Base-by-base conservation (phyloP, 2,113 vertebrate species). In the Chaenocephalus aceratus region DNA sequence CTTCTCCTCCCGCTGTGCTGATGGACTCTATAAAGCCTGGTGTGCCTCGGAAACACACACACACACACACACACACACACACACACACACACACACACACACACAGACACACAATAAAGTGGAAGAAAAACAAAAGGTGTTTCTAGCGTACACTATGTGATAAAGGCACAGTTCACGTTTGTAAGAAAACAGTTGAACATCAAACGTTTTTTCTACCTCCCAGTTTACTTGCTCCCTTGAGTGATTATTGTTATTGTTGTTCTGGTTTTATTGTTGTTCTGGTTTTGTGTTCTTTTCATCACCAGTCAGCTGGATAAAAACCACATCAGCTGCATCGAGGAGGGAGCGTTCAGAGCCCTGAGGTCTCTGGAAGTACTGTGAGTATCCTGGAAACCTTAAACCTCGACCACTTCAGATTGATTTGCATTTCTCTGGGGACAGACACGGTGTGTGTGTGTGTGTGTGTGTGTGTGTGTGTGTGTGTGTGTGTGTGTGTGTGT, bases 241-340 rank as follows among this genome's bases (percentile, higher is more conserved):
- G 23, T n/a, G 45, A 51, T 1, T 16, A 12, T 21, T 21, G 21
- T 21, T 21, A 21, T 21, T 21, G 21, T 21, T 21, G 1, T 21
- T 21, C 21, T 21, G 21, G 21, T 21, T 21, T 21, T 21, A 21
- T 26, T 9, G 2, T 21, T 21, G 21, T 21, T 53, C 2, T 51
- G 21, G 16, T 63, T 48, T 16, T 79, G 9, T 71, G 26, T 34
- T 63, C 1, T 59, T 62, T 61, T 57, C 1, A 0, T 85, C 34
- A 41, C n/a, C 92, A 98, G 97, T 76, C 97, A 98, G 85, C 88
- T 98, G 93, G 97, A 98, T 88, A 98, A 98, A 90, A 98, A 98
- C 84, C 97, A 96, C 71, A 97, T 98, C 93, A 95, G 93, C 88
- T 98, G 97, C 75, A 97, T 98, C 0, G 97, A 98, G 90, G 97